Evolutionary conservation across 30 jellyfish, hydroid and myxozoan species (phyloP).

Genomic region (Pseudorhiza aurosa): DNA sequence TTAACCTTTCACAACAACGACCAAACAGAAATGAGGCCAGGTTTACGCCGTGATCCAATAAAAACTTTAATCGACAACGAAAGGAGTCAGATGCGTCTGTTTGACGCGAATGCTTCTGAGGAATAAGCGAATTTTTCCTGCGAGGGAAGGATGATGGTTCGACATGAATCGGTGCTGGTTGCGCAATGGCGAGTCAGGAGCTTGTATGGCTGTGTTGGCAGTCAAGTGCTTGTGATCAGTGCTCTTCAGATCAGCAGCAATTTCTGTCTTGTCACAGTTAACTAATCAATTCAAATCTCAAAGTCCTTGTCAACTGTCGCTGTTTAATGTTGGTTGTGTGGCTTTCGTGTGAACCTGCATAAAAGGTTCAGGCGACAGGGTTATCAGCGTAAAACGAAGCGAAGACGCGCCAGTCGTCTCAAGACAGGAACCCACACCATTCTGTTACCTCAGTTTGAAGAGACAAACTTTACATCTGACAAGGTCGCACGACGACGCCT

Average conservation of each 20-base stretch:
- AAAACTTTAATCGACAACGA: no score
- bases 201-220: neutral
- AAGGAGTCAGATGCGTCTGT: no score
- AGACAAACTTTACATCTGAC: neutral
- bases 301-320: conserved; percentile 2
- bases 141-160: no score
- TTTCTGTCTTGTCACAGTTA: conserved; percentile 3
- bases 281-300: conserved; percentile 3
- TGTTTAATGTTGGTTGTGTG: neutral
- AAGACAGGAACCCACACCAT: conserved; percentile 15
- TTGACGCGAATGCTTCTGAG: no score
- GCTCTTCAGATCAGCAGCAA: neutral
- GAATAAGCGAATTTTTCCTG: no score
- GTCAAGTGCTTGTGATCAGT: conserved; percentile 1
- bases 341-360: neutral
- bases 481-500: neutral
- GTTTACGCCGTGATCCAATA: no score
- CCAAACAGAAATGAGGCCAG: no score
- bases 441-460: neutral
- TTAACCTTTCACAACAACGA: no score
- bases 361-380: neutral
- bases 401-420: conserved; percentile 26
- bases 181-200: no score
- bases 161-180: no score
- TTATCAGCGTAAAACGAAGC: neutral